Percentiles rank a stretch among this genome's conserved stretches.
These are phyloP conservation scores for Gasterosteus aculeatus DNA, from an alignment of 2,113 vertebrate species.

Conservation along the genomic window DNA sequence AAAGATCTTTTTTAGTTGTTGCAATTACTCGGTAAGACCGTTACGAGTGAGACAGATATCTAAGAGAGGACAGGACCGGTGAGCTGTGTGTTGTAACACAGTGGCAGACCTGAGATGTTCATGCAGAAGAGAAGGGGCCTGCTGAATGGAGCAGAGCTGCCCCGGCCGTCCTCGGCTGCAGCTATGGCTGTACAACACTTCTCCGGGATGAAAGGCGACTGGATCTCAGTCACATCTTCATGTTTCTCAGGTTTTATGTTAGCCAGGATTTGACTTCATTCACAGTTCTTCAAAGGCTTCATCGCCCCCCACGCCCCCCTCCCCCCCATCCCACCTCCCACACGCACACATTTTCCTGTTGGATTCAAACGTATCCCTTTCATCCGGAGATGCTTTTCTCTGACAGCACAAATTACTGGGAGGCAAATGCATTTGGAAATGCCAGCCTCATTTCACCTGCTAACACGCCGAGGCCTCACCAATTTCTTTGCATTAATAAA, in stretches of 20 bases:
- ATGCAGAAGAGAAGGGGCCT: slow-evolving; percentile 21
- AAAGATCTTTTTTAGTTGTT: slow-evolving; percentile 3
- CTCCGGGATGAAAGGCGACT: slow-evolving; percentile 59
- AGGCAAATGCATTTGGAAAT: slow-evolving; percentile 61
- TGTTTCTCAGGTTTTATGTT: slow-evolving; percentile 40
- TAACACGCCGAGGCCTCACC: slow-evolving; percentile 45
- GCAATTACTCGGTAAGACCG: slow-evolving; percentile 20
- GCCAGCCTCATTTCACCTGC: slow-evolving; percentile 49
- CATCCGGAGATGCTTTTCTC: slow-evolving; percentile 68
- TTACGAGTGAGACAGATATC: slow-evolving; percentile 20
- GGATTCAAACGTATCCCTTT: slow-evolving; percentile 69
- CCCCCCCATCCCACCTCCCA: not conserved
- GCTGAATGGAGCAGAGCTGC: slow-evolving; percentile 27
- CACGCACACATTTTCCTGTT: slow-evolving; percentile 29
- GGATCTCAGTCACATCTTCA: slow-evolving; percentile 31
- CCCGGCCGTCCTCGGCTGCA: slow-evolving; percentile 49
- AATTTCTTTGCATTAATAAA: slow-evolving; percentile 54
- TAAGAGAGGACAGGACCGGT: slow-evolving; percentile 11
- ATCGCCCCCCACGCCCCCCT: not conserved
- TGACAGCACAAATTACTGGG: slow-evolving; percentile 73
- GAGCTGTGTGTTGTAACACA: slow-evolving; percentile 37
- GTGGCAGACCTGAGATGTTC: slow-evolving; percentile 34
- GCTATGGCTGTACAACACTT: slow-evolving; percentile 37
- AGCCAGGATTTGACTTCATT: slow-evolving; percentile 62
- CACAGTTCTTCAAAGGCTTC: slow-evolving; percentile 66